Percentiles rank a stretch among this genome's conserved stretches.
phyloP scores from a whole-genome alignment of 2,113 vertebrate species.

The Genyomyrus donnyi region DNA sequence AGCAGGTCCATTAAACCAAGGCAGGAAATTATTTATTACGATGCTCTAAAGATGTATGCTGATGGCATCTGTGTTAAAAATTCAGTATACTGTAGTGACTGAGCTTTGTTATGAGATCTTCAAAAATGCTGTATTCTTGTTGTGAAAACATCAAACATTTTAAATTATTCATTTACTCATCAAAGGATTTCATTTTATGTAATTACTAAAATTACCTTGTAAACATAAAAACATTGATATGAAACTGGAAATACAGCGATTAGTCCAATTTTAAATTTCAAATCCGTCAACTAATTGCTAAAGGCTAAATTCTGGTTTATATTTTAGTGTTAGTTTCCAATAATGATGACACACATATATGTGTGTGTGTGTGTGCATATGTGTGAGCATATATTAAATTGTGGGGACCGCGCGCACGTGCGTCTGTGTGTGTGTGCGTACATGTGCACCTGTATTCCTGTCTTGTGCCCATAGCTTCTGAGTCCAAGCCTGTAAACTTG shows the following conservation, averaged over 20 bases:
- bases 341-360: not conserved
- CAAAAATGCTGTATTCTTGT: not conserved
- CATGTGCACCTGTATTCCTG: no score
- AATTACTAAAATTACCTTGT: not conserved
- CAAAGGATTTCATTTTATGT: not conserved
- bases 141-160: not conserved
- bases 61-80: not conserved
- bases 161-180: not conserved
- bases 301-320: not conserved
- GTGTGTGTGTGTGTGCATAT: not conserved
- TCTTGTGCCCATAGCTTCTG: no score
- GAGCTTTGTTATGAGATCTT: not conserved
- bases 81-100: not conserved
- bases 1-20: not conserved
- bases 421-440: no score
- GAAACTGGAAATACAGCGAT: not conserved
- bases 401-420: no score
- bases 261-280: not conserved
- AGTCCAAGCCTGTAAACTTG: no score
- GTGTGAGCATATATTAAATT: no score
- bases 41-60: no score
- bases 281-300: not conserved
- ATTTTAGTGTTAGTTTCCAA: not conserved
- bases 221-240: not conserved
- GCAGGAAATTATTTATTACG: not conserved